Evolutionary conservation across 1,140 invertebrate genomes (phyloP).

Genomic region (Megalonaias nervosa): DNA sequence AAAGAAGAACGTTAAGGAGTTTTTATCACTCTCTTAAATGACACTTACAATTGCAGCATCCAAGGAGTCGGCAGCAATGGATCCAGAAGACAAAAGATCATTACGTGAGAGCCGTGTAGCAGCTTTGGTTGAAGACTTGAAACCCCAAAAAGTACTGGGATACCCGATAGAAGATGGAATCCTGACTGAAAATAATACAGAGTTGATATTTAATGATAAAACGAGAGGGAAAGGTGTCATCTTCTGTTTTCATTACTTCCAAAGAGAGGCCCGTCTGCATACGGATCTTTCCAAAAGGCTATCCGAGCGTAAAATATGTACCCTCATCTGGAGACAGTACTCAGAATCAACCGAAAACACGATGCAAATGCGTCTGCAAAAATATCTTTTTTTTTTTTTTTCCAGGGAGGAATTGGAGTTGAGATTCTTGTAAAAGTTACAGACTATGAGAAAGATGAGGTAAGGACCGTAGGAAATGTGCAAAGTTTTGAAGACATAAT

Average conservation of each 20-base stretch:
- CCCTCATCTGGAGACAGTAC: too few relatives aligned
- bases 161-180: conserved; percentile 25
- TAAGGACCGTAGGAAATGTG: too few relatives aligned
- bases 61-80: background rate
- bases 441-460: too few relatives aligned
- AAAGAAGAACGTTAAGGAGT: too few relatives aligned
- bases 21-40: too few relatives aligned
- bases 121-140: conserved; percentile 21
- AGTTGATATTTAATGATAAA: conserved; percentile 13
- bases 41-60: too few relatives aligned
- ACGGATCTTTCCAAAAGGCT: conserved; percentile 33
- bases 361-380: too few relatives aligned
- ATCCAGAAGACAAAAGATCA: conserved; percentile 3
- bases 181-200: conserved; percentile 31
- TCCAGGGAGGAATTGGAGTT: too few relatives aligned
- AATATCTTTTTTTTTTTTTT: too few relatives aligned
- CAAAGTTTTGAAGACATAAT: too few relatives aligned
- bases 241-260: conserved; percentile 12
- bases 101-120: conserved; percentile 13
- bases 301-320: conserved; percentile 3
- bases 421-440: too few relatives aligned
- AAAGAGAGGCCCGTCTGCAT: conserved; percentile 26
- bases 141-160: conserved; percentile 26
- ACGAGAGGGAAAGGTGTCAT: conserved; percentile 31
- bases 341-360: too few relatives aligned